Evolutionary conservation across 2,888 invertebrate species (phyloP).

Genomic region (Drepana falcataria): DNA sequence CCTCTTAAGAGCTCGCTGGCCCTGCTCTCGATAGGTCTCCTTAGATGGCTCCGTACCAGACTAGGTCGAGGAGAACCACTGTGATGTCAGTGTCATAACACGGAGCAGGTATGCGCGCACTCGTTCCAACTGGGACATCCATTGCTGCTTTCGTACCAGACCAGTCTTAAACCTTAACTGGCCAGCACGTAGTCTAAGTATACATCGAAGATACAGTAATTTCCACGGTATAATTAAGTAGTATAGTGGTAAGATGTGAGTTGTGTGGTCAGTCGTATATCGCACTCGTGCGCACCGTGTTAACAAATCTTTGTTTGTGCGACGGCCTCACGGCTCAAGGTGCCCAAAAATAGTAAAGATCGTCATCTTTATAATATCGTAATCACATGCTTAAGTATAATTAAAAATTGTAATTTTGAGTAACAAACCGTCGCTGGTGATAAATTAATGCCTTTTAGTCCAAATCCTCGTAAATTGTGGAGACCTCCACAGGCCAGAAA

Average conservation of each 20-base stretch:
- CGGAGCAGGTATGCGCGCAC: constrained; percentile 39
- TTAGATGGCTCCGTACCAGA: constrained; percentile 75
- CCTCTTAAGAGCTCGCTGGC: constrained; percentile 69
- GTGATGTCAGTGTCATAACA: constrained; percentile 70
- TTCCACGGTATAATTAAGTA: constrained; percentile 11
- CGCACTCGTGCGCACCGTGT: constrained; percentile 40
- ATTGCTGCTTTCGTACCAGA: constrained; percentile 34
- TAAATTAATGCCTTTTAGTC: too few species aligned
- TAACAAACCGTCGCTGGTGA: too few species aligned
- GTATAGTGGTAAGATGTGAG: constrained; percentile 31
- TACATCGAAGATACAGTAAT: constrained; percentile 10
- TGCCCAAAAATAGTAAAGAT: constrained; percentile 35
- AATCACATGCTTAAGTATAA: constrained; percentile 1
- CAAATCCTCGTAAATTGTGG: too few species aligned
- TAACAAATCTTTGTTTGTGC: constrained; percentile 48
- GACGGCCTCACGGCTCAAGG: constrained; percentile 48
- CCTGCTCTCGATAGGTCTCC: constrained; percentile 77
- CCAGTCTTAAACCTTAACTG: constrained; percentile 2
- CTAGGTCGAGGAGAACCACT: constrained; percentile 77
- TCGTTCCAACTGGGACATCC: constrained; percentile 26
- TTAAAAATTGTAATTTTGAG: too few species aligned
- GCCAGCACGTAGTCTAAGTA: constrained; percentile 23
- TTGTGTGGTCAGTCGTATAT: constrained; percentile 59
- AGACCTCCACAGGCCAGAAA: too few species aligned
- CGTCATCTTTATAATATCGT: constrained; percentile 17